Conservation (phyloP, 2,888 invertebrate species). For the Lobophora halterata region DNA sequence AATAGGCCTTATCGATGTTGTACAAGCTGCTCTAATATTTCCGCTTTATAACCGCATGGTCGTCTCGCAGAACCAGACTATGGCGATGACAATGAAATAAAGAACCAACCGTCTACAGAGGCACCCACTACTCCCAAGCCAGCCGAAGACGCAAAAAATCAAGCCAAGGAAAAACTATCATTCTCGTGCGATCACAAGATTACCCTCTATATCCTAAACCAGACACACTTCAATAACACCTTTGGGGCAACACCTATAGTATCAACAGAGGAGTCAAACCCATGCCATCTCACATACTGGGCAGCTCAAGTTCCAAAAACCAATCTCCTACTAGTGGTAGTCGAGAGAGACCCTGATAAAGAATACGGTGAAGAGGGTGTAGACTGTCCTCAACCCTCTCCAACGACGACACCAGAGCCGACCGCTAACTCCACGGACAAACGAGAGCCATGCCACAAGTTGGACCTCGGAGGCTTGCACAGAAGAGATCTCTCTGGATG, state of each 20-base stretch:
- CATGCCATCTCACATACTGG: slow-evolving; percentile 79
- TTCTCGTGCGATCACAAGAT: slow-evolving; percentile 88
- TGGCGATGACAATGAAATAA: slow-evolving; percentile 50
- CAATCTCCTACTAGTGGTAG: slow-evolving; percentile 88
- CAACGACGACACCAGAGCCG: slow-evolving; percentile 79
- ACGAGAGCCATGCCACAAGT: slow-evolving; percentile 87
- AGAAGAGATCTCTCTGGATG: slow-evolving; percentile 87
- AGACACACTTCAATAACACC: slow-evolving; percentile 70
- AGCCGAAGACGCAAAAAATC: slow-evolving; percentile 44
- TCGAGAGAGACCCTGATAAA: slow-evolving; percentile 73
- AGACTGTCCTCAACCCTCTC: too few relatives aligned
- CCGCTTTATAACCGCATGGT: slow-evolving; percentile 65
- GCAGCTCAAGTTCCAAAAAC: slow-evolving; percentile 87
- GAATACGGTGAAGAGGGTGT: slow-evolving; percentile 46
- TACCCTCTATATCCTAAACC: slow-evolving; percentile 85
- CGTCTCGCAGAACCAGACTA: slow-evolving; percentile 42
- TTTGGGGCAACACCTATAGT: slow-evolving; percentile 55
- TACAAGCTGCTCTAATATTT: slow-evolving; percentile 49
- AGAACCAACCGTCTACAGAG: slow-evolving; percentile 43
- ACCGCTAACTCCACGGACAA: slow-evolving; percentile 60
- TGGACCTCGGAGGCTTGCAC: slow-evolving; percentile 84
- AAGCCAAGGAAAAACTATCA: slow-evolving; percentile 60
- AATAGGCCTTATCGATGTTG: slow-evolving; percentile 23
- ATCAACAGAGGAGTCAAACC: slow-evolving; percentile 46
- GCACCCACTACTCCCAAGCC: slow-evolving; percentile 42